Evolutionary conservation across 2,797 vertebrate species (phyloP).

Genomic region (Trachops cirrhosus): DNA sequence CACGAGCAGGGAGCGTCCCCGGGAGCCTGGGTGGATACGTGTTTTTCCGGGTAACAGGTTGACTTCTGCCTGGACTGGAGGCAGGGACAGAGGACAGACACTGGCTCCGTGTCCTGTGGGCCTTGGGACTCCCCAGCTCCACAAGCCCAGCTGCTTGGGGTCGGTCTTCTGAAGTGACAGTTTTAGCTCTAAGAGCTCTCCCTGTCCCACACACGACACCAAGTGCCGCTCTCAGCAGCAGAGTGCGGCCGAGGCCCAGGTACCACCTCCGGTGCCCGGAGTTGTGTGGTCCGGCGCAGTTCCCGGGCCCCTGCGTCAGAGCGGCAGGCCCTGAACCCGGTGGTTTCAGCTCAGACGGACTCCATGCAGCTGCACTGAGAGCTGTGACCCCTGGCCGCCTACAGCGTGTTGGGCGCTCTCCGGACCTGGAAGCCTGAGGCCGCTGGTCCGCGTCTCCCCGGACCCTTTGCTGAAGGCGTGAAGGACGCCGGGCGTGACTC

Average conservation of each 20-base stretch:
- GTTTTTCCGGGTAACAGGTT: too few species aligned
- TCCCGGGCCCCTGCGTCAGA: not conserved
- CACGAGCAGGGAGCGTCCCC: accelerated
- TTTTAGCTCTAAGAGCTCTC: not conserved
- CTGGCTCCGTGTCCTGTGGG: accelerated
- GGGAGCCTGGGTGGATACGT: too few species aligned
- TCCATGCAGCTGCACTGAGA: not conserved
- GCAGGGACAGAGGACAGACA: not conserved
- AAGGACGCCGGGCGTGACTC: not conserved
- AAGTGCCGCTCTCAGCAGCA: slow-evolving; percentile 28
- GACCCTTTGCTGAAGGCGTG: not conserved
- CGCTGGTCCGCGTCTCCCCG: not conserved
- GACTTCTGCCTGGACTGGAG: not conserved
- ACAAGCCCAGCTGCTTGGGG: not conserved
- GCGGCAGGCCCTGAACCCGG: not conserved
- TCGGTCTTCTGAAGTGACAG: not conserved
- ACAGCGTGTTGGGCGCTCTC: not conserved
- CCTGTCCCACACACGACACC: not conserved
- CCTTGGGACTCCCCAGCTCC: accelerated
- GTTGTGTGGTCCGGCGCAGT: not conserved
- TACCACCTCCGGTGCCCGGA: not conserved
- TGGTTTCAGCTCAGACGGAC: not conserved
- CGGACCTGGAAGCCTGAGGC: not conserved
- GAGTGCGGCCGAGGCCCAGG: not conserved
- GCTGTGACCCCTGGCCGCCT: not conserved